A percentile compares a stretch with the other conserved stretches of the same genome.
Evolutionary conservation across 2,113 vertebrate genomes (phyloP).

Genomic region (Aphyosemion australe): DNA sequence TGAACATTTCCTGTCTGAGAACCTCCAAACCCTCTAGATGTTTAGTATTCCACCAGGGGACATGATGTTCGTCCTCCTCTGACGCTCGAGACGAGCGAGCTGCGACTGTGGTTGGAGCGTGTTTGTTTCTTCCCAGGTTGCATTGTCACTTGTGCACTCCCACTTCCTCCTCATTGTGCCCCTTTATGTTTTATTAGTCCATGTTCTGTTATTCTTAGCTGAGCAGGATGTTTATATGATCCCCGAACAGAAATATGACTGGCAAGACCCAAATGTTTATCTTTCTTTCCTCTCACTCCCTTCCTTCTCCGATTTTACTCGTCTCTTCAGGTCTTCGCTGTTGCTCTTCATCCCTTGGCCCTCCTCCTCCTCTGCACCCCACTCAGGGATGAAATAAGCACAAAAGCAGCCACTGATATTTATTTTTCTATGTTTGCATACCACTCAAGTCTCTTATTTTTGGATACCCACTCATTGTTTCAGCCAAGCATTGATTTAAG

Average conservation of each 20-base stretch:
- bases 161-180: constrained; percentile 73
- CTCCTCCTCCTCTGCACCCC: constrained; percentile 23
- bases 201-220: constrained; percentile 82
- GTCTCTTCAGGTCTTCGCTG: constrained; percentile 59
- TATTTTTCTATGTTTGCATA: constrained; percentile 25
- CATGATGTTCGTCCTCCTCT: neutral
- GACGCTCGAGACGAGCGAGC: constrained; percentile 36
- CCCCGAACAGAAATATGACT: constrained; percentile 78
- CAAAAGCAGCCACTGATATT: constrained; percentile 24
- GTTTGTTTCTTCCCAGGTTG: constrained; percentile 57
- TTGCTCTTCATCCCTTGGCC: constrained; percentile 31
- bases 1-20: neutral
- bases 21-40: constrained; percentile 1
- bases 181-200: constrained; percentile 79
- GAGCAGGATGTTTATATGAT: constrained; percentile 84
- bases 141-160: constrained; percentile 40
- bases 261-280: constrained; percentile 77
- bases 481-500: neutral
- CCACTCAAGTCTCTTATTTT: constrained; percentile 42
- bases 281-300: constrained; percentile 55
- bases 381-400: constrained; percentile 29
- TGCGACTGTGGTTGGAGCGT: constrained; percentile 10
- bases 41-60: constrained; percentile 7
- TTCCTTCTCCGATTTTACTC: constrained; percentile 15
- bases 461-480: constrained; percentile 57